Conservation (phyloP, 2,888 invertebrate species). For the Ophion obscuratus region DNA sequence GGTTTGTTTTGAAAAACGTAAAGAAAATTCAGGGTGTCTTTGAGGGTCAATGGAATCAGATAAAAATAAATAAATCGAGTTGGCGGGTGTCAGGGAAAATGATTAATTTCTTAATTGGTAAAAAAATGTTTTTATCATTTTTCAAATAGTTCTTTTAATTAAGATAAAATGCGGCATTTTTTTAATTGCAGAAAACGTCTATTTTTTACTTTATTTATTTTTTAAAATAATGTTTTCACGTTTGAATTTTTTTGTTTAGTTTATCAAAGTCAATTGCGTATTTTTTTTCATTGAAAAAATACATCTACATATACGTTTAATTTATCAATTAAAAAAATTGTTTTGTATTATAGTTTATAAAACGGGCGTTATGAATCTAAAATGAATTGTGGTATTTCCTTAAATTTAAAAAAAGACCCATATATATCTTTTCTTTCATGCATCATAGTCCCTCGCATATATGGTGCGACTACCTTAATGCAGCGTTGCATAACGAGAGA, state of each 20-base stretch:
- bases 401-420: neutral
- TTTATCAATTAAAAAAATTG: too few relatives aligned
- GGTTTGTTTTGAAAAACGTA: too few relatives aligned
- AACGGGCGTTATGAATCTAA: too few relatives aligned
- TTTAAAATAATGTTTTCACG: neutral
- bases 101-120: too few relatives aligned
- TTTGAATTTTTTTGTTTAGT: neutral
- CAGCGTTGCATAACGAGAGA: constrained; percentile 72
- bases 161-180: neutral
- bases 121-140: too few relatives aligned
- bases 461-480: constrained; percentile 65
- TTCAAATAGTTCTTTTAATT: neutral
- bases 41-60: too few relatives aligned
- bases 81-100: too few relatives aligned
- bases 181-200: neutral
- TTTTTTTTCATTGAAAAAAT: neutral
- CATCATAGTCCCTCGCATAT: neutral
- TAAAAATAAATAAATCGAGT: too few relatives aligned
- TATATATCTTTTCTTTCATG: neutral
- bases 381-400: neutral
- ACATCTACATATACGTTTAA: too few relatives aligned
- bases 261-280: neutral
- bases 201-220: too few relatives aligned
- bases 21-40: too few relatives aligned
- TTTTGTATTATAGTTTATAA: too few relatives aligned